phyloP scores from a whole-genome alignment of 2,797 vertebrate species.

The Leptoclinus maculatus region DNA sequence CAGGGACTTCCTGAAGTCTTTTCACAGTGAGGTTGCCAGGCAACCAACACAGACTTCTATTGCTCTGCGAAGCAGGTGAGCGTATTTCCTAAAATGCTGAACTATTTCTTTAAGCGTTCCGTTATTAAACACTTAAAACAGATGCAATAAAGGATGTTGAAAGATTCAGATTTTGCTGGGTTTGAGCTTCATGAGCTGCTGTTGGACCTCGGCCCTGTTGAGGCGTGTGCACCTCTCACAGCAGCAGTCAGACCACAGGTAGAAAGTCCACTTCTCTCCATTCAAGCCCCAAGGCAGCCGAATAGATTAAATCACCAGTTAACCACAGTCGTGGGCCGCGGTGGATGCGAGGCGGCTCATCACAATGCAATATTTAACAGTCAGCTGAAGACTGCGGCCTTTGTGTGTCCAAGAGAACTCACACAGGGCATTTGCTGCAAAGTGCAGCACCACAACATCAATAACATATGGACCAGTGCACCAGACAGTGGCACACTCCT shows the following conservation, averaged over 20 bases:
- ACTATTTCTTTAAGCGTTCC: neutral
- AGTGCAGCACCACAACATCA: constrained; percentile 36
- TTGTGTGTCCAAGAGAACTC: constrained; percentile 40
- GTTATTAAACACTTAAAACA: neutral
- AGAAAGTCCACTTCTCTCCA: constrained; percentile 25
- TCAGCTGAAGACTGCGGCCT: constrained; percentile 45
- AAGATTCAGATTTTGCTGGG: neutral
- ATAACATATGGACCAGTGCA: constrained; percentile 50
- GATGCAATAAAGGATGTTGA: neutral
- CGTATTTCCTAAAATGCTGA: neutral
- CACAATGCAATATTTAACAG: constrained; percentile 65
- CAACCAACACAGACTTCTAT: neutral
- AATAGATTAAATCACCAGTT: constrained; percentile 46
- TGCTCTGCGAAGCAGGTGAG: neutral
- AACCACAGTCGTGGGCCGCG: neutral
- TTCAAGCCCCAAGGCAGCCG: constrained; percentile 48
- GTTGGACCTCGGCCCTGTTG: too few species aligned
- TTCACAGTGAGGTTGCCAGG: neutral
- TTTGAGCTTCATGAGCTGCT: constrained; percentile 8
- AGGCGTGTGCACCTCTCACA: neutral
- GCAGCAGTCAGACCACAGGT: neutral
- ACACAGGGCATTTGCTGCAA: constrained; percentile 39
- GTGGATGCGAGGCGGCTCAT: constrained; percentile 42
- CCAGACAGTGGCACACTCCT: constrained; percentile 8
- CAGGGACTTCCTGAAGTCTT: neutral